Percentiles rank a stretch among this genome's conserved stretches.
Evolutionary conservation across 2,113 vertebrate genomes (phyloP).

Genomic region (Psammodynastes pulverulentus): DNA sequence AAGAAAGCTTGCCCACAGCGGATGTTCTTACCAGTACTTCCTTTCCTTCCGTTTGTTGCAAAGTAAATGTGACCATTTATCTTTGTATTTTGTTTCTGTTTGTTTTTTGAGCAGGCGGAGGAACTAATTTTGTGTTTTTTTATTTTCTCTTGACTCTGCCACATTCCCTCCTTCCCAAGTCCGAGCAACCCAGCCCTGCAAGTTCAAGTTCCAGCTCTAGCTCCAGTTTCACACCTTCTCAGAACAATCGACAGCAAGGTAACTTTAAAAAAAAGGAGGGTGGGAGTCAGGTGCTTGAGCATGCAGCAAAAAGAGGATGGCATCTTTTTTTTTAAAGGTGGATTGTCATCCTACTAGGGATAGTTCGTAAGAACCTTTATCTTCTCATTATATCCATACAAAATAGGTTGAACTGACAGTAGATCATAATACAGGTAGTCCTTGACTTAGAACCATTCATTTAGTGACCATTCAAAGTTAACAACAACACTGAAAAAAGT

Average conservation of each 20-base stretch:
- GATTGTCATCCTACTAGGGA: neutral
- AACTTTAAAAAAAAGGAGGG: constrained; percentile 46
- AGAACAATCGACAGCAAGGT: constrained; percentile 91
- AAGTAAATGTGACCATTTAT: neutral
- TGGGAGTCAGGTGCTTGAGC: constrained; percentile 3
- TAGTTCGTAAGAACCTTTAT: neutral
- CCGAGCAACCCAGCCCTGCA: constrained; percentile 91
- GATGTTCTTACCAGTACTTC: neutral
- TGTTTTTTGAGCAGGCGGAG: constrained; percentile 1
- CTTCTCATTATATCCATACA: neutral
- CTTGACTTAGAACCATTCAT: neutral
- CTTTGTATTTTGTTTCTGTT: neutral
- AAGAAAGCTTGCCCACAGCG: neutral
- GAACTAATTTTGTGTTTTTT: constrained; percentile 28
- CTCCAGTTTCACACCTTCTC: constrained; percentile 83
- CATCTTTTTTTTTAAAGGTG: constrained; percentile 6
- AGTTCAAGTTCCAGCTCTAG: constrained; percentile 90
- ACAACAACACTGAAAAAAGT: neutral
- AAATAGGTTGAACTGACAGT: neutral
- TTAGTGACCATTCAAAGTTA: neutral
- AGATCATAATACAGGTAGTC: neutral
- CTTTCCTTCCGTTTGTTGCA: constrained; percentile 9
- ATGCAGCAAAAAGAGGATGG: constrained; percentile 35
- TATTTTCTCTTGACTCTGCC: constrained; percentile 26
- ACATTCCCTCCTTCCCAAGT: constrained; percentile 64